Evolutionary conservation across 2,113 vertebrate genomes (phyloP), one percentile per base, ranked within the genome.

Genomic region (Ceyx cyanopectus): DNA sequence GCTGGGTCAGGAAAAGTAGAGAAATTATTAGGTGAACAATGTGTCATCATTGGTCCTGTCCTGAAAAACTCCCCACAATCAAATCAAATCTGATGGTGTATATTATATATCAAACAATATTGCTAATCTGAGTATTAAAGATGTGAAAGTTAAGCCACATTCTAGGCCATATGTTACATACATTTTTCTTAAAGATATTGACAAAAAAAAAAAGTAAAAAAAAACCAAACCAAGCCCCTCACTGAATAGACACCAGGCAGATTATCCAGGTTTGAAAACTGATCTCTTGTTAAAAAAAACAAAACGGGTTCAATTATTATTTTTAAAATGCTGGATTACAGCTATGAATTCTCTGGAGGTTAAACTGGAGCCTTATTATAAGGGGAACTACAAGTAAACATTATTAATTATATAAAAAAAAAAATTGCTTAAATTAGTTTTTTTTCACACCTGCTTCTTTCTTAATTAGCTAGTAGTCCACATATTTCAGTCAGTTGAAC

Each of bases 381-480:
- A 97, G 94, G 94, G 96, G 96, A 97, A 97, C 98, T 98, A 98
- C 97, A 98, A 98, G 98, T 98, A 98, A 98, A 48, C 37, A 98
- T 98, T 98, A 98, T 98, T 98, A 98, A 98, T 98, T 98, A 98
- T 98, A 97, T 34, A 74, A 84, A 74, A 94, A 93, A 94, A 95
- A 98, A 98, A 98, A 97, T 97, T 96, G 98, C 98, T 98, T 98
- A 98, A 98, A 98, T 98, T 98, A 98, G 97, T 83, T 95, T 95
- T 92, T 97, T 98, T 98, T 97, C 97, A 98, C 98, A 98, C 98
- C 98, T 98, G 98, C 98, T 98, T 98, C 98, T 98, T 98, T 97
- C 97, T 98, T 98, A 98, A 98, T 98, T 98, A 98, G 98, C 98
- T 98, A 56, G 94, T 97, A 97, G 97, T 98, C 97, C 98, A 93